Evolutionary conservation across 2,888 invertebrate genomes (phyloP), one percentile per base, ranked within the genome.

Genomic region (Halictus quadricinctus): DNA sequence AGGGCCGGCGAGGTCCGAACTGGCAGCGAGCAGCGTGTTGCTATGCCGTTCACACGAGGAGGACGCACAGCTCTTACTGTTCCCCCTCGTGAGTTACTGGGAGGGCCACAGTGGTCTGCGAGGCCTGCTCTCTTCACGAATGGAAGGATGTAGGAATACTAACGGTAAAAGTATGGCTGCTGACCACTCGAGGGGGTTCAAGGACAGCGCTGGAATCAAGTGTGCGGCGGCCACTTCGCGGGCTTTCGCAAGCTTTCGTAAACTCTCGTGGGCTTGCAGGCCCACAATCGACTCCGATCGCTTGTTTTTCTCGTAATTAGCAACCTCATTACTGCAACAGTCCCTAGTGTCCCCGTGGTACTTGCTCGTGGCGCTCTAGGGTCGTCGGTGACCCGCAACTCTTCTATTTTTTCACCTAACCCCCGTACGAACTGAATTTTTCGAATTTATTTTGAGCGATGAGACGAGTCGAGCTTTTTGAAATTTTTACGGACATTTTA

Each of bases 131-230:
- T 92, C 93, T 89, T 91, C 89, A 90, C 92, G 89, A 93, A 92
- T 91, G 92, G 91, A 92, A 92, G 92, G 92, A 93, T 92, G 93
- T 91, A 92, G 90, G 92, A 93, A 93, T 92, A 92, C 91, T 93
- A 93, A 93, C 93, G 94, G 93, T 93, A 93, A 93, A 93, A 91
- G 92, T 92, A 91, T 91, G 91, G 88, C 91, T 91, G 91, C 90
- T 91, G 91, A 90, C 90, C 90, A 87, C 82, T 87, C 86, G 84
- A 88, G 90, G 90, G 90, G 93, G 93, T 93, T 93, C 93, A 93
- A 93, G 93, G 93, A 92, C 93, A 93, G 86, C 88, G 88, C 90
- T 74, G 90, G 88, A 92, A 92, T 91, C 90, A 88, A 89, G 88
- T 90, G 90, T 36, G 83, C 69, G 21, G 69, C 69, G 41, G 41